Percentiles rank a stretch among this genome's conserved stretches.
phyloP scores from a whole-genome alignment of 1,140 invertebrate species.

The Heterodera carotae region DNA sequence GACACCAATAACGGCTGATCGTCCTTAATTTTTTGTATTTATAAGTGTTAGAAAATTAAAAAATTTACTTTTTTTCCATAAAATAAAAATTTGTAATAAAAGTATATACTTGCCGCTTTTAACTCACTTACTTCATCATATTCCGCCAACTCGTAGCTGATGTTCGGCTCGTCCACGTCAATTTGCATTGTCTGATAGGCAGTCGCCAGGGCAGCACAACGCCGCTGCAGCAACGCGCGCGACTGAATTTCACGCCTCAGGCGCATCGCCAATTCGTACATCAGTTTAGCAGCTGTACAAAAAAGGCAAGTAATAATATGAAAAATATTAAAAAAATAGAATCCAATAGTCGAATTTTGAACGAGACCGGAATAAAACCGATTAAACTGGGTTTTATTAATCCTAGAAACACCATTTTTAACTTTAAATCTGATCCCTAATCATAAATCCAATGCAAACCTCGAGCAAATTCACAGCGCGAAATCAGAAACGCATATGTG shows the following conservation, averaged over 20 bases:
- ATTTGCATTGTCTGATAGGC: constrained; percentile 46
- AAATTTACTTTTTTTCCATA: too few relatives aligned
- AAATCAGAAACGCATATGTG: constrained; percentile 51
- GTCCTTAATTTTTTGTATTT: neutral
- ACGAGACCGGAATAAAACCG: too few relatives aligned
- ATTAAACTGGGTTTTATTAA: too few relatives aligned
- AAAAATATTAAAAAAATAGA: neutral
- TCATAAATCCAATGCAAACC: constrained; percentile 23
- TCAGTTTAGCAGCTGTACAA: constrained; percentile 40
- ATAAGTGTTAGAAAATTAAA: neutral
- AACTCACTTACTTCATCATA: neutral
- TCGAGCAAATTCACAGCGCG: constrained; percentile 42
- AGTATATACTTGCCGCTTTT: neutral
- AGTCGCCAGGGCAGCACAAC: constrained; percentile 30
- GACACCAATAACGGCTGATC: neutral
- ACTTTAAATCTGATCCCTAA: too few relatives aligned
- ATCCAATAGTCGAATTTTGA: too few relatives aligned
- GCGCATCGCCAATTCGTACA: constrained; percentile 38
- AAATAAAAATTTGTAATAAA: too few relatives aligned
- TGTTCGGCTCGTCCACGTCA: constrained; percentile 28
- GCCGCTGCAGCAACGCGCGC: constrained; percentile 44
- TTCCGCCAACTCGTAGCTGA: neutral
- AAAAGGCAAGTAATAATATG: neutral
- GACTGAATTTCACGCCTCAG: constrained; percentile 39
- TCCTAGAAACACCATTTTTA: too few relatives aligned